These are phyloP conservation scores for Centropus unirufus DNA, from an alignment of 2,113 vertebrate species.

Conservation along the genomic window DNA sequence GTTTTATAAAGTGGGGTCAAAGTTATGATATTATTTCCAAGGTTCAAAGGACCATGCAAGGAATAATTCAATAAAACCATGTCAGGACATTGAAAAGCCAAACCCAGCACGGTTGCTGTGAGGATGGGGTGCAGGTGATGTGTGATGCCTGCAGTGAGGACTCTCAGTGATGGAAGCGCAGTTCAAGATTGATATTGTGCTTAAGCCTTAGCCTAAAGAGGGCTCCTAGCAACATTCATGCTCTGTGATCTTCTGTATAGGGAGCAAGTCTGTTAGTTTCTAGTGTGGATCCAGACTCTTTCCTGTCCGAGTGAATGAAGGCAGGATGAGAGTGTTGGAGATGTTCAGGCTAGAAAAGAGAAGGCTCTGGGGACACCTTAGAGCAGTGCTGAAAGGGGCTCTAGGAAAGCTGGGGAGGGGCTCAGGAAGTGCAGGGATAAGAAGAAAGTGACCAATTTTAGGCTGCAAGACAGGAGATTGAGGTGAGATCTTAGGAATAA, in stretches of 20 bases:
- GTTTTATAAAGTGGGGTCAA: background rate
- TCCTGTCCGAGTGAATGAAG: background rate
- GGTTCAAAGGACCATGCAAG: background rate
- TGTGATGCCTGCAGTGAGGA: accelerated
- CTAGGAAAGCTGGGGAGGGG: no score
- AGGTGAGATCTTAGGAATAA: no score
- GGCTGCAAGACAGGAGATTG: no score
- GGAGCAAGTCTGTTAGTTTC: background rate
- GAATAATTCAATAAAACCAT: accelerated
- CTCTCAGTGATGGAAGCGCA: accelerated
- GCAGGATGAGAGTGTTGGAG: no score
- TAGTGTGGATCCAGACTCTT: background rate
- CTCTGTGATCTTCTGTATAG: background rate
- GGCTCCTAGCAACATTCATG: background rate
- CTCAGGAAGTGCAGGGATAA: no score
- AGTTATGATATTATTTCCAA: background rate
- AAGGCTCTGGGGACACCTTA: no score
- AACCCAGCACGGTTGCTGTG: accelerated
- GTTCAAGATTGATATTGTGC: background rate
- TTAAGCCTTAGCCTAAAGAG: background rate
- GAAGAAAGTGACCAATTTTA: no score
- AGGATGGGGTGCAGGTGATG: accelerated
- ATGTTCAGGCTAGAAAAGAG: no score
- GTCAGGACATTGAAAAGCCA: background rate
- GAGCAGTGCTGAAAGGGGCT: no score